These are phyloP conservation scores for Drosophila melanogaster DNA, from an alignment of 1,140 invertebrate genomes.

Conservation along the genomic window Release_6_plus_ISO1_MT NT_033777.3:9258501-9259000, in stretches of 20 bases:
- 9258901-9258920: background rate
- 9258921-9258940: background rate
- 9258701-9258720: too few species aligned
- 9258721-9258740: too few species aligned
- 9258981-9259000: conserved; percentile 21
- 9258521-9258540: conserved; percentile 1
- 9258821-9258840: too few species aligned
- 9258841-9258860: too few species aligned
- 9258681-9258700: background rate
- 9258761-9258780: too few species aligned
- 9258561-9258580: background rate
- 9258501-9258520: background rate
- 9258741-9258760: too few species aligned
- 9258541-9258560: conserved; percentile 9
- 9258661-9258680: background rate
- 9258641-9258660: background rate
- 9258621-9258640: too few species aligned
- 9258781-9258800: too few species aligned
- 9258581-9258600: too few species aligned
- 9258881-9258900: background rate
- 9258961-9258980: conserved; percentile 16
- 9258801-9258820: too few species aligned
- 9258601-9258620: too few species aligned
- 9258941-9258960: background rate
- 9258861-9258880: background rate